Conservation (phyloP, 2,113 vertebrate genomes). For the Pao palembangensis region DNA sequence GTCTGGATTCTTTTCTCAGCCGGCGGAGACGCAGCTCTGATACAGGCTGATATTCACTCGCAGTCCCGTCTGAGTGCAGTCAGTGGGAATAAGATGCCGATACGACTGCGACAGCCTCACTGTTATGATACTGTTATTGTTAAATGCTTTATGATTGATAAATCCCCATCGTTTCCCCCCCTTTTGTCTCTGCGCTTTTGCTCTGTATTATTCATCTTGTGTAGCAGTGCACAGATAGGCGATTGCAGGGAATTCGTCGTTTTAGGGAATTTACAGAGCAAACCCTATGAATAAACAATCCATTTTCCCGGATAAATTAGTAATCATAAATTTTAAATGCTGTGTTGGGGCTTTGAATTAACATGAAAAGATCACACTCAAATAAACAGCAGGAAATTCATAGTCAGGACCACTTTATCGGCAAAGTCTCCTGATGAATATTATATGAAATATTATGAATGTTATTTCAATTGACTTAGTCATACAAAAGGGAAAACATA, state of each 20-base stretch:
- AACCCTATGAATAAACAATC: conserved; percentile 76
- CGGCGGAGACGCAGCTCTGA: too few relatives aligned
- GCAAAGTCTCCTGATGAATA: too few relatives aligned
- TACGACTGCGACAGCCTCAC: conserved; percentile 71
- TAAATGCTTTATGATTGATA: conserved; percentile 61
- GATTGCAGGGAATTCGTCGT: conserved; percentile 68
- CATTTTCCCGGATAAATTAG: conserved; percentile 64
- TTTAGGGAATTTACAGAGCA: conserved; percentile 71
- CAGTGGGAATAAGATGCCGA: too few relatives aligned
- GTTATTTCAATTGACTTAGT: too few relatives aligned
- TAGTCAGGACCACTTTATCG: neutral
- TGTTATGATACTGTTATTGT: conserved; percentile 15
- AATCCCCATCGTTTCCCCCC: neutral
- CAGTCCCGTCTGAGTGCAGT: too few relatives aligned
- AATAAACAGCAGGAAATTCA: conserved; percentile 11
- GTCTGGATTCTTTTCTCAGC: too few relatives aligned
- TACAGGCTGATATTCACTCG: too few relatives aligned
- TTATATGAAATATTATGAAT: too few relatives aligned
- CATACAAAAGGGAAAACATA: too few relatives aligned
- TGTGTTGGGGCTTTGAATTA: conserved; percentile 51
- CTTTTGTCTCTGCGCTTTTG: conserved; percentile 6
- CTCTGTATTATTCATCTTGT: conserved; percentile 74
- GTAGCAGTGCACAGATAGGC: conserved; percentile 62
- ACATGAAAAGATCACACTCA: conserved; percentile 38
- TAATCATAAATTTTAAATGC: conserved; percentile 76